These are phyloP conservation scores for Lithophane ornitopus DNA, from an alignment of 2,888 invertebrate genomes.

Conservation along the genomic window DNA sequence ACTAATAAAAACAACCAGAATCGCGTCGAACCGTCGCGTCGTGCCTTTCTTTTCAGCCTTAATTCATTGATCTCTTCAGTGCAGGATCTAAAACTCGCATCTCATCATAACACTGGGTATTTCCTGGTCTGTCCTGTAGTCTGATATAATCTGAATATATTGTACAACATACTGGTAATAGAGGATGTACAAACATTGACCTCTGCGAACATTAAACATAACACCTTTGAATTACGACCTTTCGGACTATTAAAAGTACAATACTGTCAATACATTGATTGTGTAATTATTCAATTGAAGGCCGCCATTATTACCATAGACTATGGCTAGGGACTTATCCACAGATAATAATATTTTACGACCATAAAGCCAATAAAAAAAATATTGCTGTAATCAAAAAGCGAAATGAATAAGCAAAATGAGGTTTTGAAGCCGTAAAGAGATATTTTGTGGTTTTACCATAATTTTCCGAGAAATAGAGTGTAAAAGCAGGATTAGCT, in stretches of 20 bases:
- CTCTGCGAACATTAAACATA: conserved; percentile 21
- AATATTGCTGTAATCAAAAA: conserved; percentile 35
- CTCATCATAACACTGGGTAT: not conserved
- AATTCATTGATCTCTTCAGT: not conserved
- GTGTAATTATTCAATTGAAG: conserved; percentile 30
- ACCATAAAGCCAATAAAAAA: conserved; percentile 23
- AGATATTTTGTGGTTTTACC: conserved; percentile 40
- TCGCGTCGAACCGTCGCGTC: too few species aligned
- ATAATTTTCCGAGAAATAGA: conserved; percentile 49
- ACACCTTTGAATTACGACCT: conserved; percentile 31
- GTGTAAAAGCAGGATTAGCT: conserved; percentile 56
- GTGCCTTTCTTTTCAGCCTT: not conserved
- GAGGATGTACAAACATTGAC: conserved; percentile 15
- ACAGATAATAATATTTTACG: conserved; percentile 35
- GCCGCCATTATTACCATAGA: conserved; percentile 21
- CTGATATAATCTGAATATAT: conserved; percentile 21
- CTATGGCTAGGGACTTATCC: conserved; percentile 4
- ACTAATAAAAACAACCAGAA: too few species aligned
- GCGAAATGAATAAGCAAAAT: conserved; percentile 31
- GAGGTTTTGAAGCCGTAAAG: conserved; percentile 22
- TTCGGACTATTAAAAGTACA: conserved; percentile 17
- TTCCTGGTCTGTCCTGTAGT: not conserved
- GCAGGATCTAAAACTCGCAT: conserved; percentile 5
- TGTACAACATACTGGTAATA: not conserved
- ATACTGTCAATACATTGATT: conserved; percentile 3